A percentile compares a stretch with the other conserved stretches of the same genome.
phyloP scores from a whole-genome alignment of 1,140 invertebrate species.

The Liolophura sinensis region DNA sequence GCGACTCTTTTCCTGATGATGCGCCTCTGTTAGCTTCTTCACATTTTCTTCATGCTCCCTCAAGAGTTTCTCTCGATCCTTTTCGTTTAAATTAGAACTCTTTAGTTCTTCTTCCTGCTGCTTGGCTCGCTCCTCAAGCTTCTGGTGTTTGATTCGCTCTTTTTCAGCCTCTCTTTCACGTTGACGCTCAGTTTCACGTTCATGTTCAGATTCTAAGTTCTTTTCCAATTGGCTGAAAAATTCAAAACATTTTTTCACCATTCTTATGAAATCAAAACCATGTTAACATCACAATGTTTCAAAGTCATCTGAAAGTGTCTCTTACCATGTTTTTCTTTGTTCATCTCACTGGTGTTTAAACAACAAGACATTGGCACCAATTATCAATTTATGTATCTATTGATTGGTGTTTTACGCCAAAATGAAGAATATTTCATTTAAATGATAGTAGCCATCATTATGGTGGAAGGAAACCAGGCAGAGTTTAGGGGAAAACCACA shows the following conservation, averaged over 20 bases:
- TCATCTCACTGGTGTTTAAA: too few relatives aligned
- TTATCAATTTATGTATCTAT: too few relatives aligned
- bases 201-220: constrained; percentile 44
- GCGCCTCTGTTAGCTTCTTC: constrained; percentile 34
- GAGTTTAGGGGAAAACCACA: too few relatives aligned
- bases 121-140: constrained; percentile 42
- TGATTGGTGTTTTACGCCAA: too few relatives aligned
- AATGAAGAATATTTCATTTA: too few relatives aligned
- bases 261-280: not conserved
- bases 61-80: constrained; percentile 41
- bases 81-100: constrained; percentile 31
- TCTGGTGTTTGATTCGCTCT: constrained; percentile 36
- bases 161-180: constrained; percentile 42
- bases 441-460: too few relatives aligned
- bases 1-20: constrained; percentile 26
- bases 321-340: too few relatives aligned
- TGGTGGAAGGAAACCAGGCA: too few relatives aligned
- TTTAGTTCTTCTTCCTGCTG: constrained; percentile 38
- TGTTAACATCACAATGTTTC: too few relatives aligned
- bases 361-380: too few relatives aligned
- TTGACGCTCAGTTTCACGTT: constrained; percentile 35
- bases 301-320: too few relatives aligned
- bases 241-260: not conserved
- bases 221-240: constrained; percentile 39
- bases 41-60: constrained; percentile 47